Evolutionary conservation across 2,888 invertebrate species (phyloP), one percentile per base, ranked within the genome.

Genomic region (Cerastis rubricosa): DNA sequence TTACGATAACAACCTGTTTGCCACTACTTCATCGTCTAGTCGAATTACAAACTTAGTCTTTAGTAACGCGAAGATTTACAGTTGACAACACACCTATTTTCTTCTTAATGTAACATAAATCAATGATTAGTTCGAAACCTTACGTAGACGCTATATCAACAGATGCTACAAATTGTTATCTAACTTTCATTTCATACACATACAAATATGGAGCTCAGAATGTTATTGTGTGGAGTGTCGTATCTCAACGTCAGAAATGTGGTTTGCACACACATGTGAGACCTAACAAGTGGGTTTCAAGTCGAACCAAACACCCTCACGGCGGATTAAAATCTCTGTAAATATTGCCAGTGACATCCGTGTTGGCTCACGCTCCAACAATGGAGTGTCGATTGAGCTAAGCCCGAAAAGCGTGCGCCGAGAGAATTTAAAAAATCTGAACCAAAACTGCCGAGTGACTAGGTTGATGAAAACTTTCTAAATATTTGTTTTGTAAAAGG

Each of bases 311-410:
- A 77, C 66, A 68, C 64, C 63, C 65, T 84, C 69, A 73, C n/a
- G 59, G 65, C 51, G 78, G 76, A 87, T 87, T 84, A 88, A 82
- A 87, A 80, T 80, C 83, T 64, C 64, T 72, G 85, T 78, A 87
- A 87, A 88, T 87, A 88, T 87, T 85, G 77, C 43, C 57, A 40
- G 69, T 81, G 72, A 78, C 67, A 86, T 73, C 66, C 70, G 19
- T 76, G 63, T 77, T 68, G n/a, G 67, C 54, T 51, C 66, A 74
- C 64, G 71, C 17, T 68, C 64, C 5, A 49, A 87, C 82, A 87
- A 81, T 87, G 49, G 73, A 61, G 59, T 65, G 73, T 72, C 85
- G 79, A 85, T 84, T 84, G 84, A 79, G 74, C 64, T 64, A 63
- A 65, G 71, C 65, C 69, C 57, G 69, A n/a, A 63, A 47, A 35